Evolutionary conservation across 2,797 vertebrate species (phyloP), one percentile per base, ranked within the genome.

Genomic region (Avahi laniger): DNA sequence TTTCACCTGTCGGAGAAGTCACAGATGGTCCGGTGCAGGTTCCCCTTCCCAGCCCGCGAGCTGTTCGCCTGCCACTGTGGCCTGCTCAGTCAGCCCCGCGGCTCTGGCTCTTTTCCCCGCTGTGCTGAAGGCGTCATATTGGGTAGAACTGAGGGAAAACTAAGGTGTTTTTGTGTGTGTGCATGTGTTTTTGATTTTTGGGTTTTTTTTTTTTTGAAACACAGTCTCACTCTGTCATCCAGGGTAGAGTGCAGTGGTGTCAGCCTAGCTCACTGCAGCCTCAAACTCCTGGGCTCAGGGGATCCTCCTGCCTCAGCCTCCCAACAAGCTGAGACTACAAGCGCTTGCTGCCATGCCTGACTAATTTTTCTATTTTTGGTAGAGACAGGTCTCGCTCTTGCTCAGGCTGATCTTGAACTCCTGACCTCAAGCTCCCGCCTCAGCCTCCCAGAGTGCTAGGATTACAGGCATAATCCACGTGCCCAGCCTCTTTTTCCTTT

Each of bases 301-400:
- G 30, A 65, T 65, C 20, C 13, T 65, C 30, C 14, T 65, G 61
- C 61, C 30, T 65, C 3, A 15, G 33, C 33, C 30, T 63, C 30
- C 63, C 33, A 33, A n/a, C 15, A 17, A n/a, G 63, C 33, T 7
- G 33, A 33, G 63, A 65, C 30, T 65, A 4, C 15, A n/a, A 33
- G 30, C 30, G 15, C 14, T 33, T 0, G 30, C 30, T 28, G 7
- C 61, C 30, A 0, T 1, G 61, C 14, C 61, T 5, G 2, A 8
- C 61, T 63, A 17, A 33, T 63, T 63, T 63, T 63, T 63, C 61
- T 63, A 33, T 17, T 63, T 17, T 63, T 63, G 33, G 61, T 63
- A 63, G 61, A 63, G 61, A 33, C 7, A 13, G 61, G 61, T 63
- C 61, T 33, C 13, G 14, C 12, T 63, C 30, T 63, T 63, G 30